Conservation (phyloP, 2,797 vertebrate genomes). For the Coendou prehensilis region DNA sequence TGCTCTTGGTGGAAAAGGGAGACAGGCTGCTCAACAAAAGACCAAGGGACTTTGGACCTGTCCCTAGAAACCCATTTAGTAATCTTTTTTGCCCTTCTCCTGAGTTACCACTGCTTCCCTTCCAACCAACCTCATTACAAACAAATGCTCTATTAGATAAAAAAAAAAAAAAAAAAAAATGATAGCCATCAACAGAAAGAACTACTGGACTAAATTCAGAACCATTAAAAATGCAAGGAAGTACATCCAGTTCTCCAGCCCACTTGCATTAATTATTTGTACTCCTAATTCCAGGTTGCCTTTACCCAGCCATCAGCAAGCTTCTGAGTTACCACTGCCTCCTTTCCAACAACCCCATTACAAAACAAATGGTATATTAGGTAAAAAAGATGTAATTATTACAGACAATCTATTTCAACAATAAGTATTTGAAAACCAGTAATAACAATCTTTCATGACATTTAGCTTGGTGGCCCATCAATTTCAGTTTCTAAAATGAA, state of each 20-base stretch:
- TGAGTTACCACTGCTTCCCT: too few species aligned
- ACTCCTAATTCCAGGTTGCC: background rate
- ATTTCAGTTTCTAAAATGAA: conserved; percentile 1
- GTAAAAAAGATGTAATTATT: background rate
- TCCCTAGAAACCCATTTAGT: background rate
- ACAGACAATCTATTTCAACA: background rate
- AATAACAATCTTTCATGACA: background rate
- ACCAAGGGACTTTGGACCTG: background rate
- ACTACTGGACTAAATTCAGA: background rate
- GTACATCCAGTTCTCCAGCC: background rate
- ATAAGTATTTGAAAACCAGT: background rate
- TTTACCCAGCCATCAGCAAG: background rate
- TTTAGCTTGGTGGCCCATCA: background rate
- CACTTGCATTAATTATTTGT: background rate
- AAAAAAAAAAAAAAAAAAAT: too few species aligned
- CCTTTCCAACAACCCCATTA: background rate
- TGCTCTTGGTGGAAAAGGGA: background rate
- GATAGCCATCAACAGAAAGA: background rate
- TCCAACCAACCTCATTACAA: too few species aligned
- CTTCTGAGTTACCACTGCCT: background rate
- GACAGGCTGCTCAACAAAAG: background rate
- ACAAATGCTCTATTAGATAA: too few species aligned
- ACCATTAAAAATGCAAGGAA: background rate
- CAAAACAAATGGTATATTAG: background rate
- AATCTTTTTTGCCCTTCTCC: background rate